Base-by-base conservation (phyloP, 1,140 invertebrate genomes). In the Prorops nasuta region DNA sequence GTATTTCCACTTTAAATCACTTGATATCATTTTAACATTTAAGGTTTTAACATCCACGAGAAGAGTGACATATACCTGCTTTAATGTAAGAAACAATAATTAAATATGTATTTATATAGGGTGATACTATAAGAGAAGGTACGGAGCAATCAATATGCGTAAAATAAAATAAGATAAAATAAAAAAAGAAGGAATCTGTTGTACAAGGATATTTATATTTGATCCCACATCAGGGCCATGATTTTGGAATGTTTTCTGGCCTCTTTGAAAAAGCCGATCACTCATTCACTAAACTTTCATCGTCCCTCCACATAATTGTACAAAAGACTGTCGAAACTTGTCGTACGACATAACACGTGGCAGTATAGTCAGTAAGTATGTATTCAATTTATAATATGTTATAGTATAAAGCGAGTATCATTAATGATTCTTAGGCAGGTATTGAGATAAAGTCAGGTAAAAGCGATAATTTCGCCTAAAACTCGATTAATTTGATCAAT, bases 291-390 rank as follows among this genome's bases (percentile, higher is more conserved):
- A 34, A 40, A 22, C 28, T 6, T 22, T 49, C 18, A 15, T 17
- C 10, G 9, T 36, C 18, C 14, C 17, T 34, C n/a, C 21, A 28
- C 8, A 21, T 19, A n/a, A 4, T 14, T 35, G 7, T 1, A 35
- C 16, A 3, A 14, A 8, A 3, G 3, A 58, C 49, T 50, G 45
- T 34, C 24, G 32, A n/a, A n/a, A n/a, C n/a, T n/a, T 51, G 12
- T 21, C 31, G 32, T 32, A 38, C 37, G 54, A 40, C 31, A 48
- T 51, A 43, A 37, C 44, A 52, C 51, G 24, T 61, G 64, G 60
- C 63, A 65, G 60, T 67, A 64, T 65, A 54, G 40, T 63, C 49
- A 40, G 44, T 63, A 60, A 60, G 60, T 64, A 63, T 39, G 50
- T 48, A 60, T 49, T 50, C 54, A 51, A 64, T 41, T 44, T 56